phyloP scores from a whole-genome alignment of 1,140 invertebrate species.

The Catajapyx aquilonaris region DNA sequence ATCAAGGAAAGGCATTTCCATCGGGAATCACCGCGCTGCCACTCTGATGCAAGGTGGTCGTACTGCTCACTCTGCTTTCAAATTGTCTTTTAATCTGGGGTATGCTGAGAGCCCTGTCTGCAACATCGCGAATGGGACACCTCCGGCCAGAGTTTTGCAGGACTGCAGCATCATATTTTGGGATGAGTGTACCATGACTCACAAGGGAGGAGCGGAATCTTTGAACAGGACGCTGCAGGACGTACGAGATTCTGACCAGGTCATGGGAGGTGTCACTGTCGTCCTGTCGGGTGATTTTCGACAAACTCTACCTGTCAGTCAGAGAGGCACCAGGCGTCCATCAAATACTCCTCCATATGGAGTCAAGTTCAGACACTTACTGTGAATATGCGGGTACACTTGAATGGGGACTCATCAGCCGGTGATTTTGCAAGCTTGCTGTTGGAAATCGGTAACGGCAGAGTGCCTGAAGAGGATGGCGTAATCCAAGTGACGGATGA shows the following conservation, averaged over 20 bases:
- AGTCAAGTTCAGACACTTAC: slow-evolving; percentile 6
- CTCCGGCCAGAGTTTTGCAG: not conserved
- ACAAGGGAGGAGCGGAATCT: slow-evolving; percentile 13
- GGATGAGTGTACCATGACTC: slow-evolving; percentile 15
- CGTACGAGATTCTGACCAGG: slow-evolving; percentile 6
- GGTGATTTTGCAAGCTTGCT: slow-evolving; percentile 9
- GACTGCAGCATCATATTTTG: not conserved
- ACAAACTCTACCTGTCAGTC: slow-evolving; percentile 24
- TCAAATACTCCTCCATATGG: slow-evolving; percentile 17
- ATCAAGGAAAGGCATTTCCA: slow-evolving; percentile 14
- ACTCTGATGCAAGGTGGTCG: slow-evolving; percentile 24
- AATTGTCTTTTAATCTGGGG: slow-evolving; percentile 21
- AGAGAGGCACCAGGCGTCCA: slow-evolving; percentile 17
- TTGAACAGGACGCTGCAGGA: slow-evolving; percentile 12
- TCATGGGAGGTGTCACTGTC: slow-evolving; percentile 13
- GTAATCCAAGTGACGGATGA: not conserved
- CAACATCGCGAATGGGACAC: slow-evolving; percentile 11
- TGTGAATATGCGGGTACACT: slow-evolving; percentile 11
- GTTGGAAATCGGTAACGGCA: not conserved
- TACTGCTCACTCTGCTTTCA: slow-evolving; percentile 28
- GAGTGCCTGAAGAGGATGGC: not conserved
- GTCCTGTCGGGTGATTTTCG: slow-evolving; percentile 20
- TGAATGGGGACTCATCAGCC: slow-evolving; percentile 1
- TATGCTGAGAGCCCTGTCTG: slow-evolving; percentile 9
- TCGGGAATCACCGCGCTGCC: slow-evolving; percentile 26